These are phyloP conservation scores for Sinopyrophorus schimmeli DNA, from an alignment of 2,888 invertebrate genomes.

Conservation along the genomic window DNA sequence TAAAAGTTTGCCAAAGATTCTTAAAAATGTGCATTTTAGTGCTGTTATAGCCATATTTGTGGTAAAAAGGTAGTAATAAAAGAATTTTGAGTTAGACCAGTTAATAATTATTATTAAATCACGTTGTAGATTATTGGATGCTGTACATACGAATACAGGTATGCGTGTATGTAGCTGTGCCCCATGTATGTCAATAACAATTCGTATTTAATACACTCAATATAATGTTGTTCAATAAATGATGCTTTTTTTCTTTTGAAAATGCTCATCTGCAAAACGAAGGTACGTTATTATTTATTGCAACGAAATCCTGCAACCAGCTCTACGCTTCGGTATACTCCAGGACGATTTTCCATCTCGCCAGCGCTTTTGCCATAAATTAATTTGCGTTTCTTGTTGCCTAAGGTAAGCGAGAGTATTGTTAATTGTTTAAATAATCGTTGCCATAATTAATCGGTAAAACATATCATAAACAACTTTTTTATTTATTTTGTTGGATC, in stretches of 20 bases:
- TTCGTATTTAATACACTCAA: constrained; percentile 24
- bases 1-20: constrained; percentile 20
- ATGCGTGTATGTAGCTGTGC: constrained; percentile 22
- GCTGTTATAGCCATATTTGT: constrained; percentile 19
- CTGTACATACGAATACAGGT: constrained; percentile 20
- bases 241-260: background rate
- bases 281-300: too few species aligned
- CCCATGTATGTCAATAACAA: constrained; percentile 24
- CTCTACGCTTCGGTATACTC: too few species aligned
- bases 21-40: constrained; percentile 16
- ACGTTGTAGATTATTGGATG: constrained; percentile 17
- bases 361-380: too few species aligned
- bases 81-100: constrained; percentile 16
- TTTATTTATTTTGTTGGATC: too few species aligned
- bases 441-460: too few species aligned
- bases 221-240: constrained; percentile 11
- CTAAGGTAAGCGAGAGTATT: too few species aligned
- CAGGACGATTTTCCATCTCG: too few species aligned
- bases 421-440: too few species aligned
- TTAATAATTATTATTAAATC: constrained; percentile 12
- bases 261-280: too few species aligned
- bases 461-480: too few species aligned
- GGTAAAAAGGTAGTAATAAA: constrained; percentile 17
- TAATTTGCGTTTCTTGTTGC: too few species aligned
- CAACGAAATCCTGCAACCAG: too few species aligned